Base-by-base conservation (phyloP, 2,113 vertebrate genomes). In the Burhinus oedicnemus region DNA sequence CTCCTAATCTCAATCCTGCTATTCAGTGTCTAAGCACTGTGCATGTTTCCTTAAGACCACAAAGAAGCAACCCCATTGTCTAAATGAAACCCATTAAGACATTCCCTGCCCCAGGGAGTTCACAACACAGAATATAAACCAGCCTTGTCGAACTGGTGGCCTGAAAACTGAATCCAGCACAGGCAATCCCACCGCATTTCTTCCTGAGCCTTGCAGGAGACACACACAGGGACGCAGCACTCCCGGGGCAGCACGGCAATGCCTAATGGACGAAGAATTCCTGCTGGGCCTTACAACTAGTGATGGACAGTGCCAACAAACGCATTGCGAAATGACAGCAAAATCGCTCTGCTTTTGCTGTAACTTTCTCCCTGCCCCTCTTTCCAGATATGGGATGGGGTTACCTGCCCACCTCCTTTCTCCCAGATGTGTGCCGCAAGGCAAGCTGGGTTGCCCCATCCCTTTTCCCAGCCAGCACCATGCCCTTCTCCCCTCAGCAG, bases 41-140 rank as follows among this genome's bases (percentile, higher is more conserved):
- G n/a, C 26, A 3, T n/a, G 17, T 54, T 93, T 91, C 78, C 82
- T 52, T 70, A 74, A 88, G 19, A 77, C 42, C 49, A 79, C 34
- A 81, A 72, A 83, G 87, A 76, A 21, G 1, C 1, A 42, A 0
- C 1, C 0, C 0, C 3, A 0, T 0, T 22, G 11, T 12, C 6
- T 4, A 83, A 90, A 38, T 16, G 1, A 92, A 80, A 58, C 7
- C 2, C 40, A 61, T 84, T 38, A 79, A 61, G 23, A 34, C 78
- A 32, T 71, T 83, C 51, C n/a, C 75, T 83, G 71, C 82, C 85
- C 45, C 12, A 26, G 60, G 60, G 70, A 76, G 18, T 29, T 90
- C 74, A 57, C 22, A 76, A 1, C 2, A 26, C 7, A 8, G 20
- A 90, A 26, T 42, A n/a, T 52, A 83, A 93, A 34, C 32, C 55